Evolutionary conservation across 2,113 vertebrate species (phyloP), one percentile per base, ranked within the genome.

Genomic region (Tringa solitaria): DNA sequence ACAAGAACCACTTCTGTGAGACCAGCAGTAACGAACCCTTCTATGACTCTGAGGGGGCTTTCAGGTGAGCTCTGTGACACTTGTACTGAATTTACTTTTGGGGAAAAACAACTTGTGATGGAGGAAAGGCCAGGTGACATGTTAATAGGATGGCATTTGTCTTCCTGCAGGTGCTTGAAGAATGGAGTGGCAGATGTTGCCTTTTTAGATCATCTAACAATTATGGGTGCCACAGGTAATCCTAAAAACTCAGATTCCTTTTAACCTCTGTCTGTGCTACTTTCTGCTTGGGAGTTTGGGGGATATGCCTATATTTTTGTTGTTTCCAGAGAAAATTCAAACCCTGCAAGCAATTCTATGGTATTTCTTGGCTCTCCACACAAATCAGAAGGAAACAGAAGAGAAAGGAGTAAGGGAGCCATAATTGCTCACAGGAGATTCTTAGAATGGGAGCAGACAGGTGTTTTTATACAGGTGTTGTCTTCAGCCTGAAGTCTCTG

Each of bases 1-100:
- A 98, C 91, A 98, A 93, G 84, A 99, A 99, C 96, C 98, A 98
- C 89, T 98, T 98, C 97, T 99, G 99, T 61, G 99, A 99, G 87
- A 98, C 98, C 6, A 99, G 98, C 67, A 97, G 98, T 89, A 98
- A 92, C 1, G 99, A 99, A 57, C 99, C 99, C 24, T 99, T 98
- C 97, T 99, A 98, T 82, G 98, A 98, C 96, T 99, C 97, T 32
- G 98, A 99, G 72, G 99, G 99, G 51, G 99, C 99, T 33, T 98
- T 99, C 96, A 99, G 98, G 99, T 99, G 95, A 93, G 96, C 73
- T 43, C 35, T 56, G 53, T 70, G 57, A 53, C 43, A 45, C 48
- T 69, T 24, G 15, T 6, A 6, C 35, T 85, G 67, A 78, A 65
- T 57, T 79, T 48, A 57, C 30, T 37, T 83, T 46, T 4, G 3